phyloP scores from a whole-genome alignment of 2,888 invertebrate species.

The Danaus chrysippus region DNA sequence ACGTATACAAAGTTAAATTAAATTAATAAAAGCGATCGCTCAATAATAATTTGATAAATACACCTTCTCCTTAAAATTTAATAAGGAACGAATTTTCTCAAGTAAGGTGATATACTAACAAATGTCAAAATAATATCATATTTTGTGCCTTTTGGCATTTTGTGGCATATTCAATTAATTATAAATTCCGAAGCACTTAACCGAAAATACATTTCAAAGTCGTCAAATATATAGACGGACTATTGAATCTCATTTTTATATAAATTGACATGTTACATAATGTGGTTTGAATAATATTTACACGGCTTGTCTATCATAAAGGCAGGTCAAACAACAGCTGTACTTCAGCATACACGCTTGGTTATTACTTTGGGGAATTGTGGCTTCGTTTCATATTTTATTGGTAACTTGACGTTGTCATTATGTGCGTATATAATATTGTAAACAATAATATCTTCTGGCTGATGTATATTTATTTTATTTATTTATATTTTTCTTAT shows the following conservation, averaged over 20 bases:
- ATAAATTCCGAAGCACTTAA: background rate
- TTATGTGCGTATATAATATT: background rate
- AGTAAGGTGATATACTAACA: no score
- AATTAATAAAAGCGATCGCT: no score
- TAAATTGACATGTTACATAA: constrained; percentile 12
- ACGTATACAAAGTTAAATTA: no score
- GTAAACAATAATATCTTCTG: background rate
- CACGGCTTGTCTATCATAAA: constrained; percentile 12
- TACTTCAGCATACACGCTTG: constrained; percentile 12
- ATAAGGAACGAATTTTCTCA: no score
- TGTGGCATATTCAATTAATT: background rate
- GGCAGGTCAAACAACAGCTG: constrained; percentile 17
- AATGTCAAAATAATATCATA: no score
- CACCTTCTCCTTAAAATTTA: no score
- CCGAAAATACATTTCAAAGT: constrained; percentile 1
- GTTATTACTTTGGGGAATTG: constrained; percentile 10
- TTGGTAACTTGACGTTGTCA: background rate
- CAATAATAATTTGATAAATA: no score
- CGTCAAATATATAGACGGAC: background rate
- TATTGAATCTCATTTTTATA: constrained; percentile 12
- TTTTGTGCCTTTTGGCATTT: no score
- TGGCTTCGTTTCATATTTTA: constrained; percentile 3
- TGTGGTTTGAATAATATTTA: constrained; percentile 13
- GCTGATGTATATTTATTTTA: background rate
- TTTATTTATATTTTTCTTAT: background rate